Evolutionary conservation across 2,797 vertebrate genomes (phyloP).

Genomic region (Lophura swinhoii): DNA sequence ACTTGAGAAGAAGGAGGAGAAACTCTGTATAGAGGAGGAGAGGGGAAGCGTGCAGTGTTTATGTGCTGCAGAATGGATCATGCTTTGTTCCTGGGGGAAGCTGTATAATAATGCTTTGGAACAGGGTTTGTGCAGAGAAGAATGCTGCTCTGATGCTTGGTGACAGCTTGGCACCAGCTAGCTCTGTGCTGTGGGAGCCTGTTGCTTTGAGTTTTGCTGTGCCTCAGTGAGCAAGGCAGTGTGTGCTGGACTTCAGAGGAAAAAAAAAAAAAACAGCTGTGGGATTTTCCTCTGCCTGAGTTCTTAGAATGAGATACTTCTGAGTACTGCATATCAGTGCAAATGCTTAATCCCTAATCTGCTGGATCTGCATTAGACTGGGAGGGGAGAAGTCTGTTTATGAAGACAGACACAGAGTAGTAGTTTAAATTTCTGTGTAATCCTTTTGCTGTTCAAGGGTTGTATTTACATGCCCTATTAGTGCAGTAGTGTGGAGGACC

Average conservation of each 20-base stretch:
- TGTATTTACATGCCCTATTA: neutral
- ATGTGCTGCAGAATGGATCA: neutral
- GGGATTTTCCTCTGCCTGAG: neutral
- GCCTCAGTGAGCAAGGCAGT: neutral
- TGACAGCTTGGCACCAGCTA: neutral
- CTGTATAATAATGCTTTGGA: neutral
- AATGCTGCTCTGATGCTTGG: neutral
- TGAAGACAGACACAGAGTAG: neutral
- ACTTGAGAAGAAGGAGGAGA: neutral
- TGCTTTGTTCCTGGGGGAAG: slow-evolving; percentile 7
- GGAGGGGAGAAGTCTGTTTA: neutral
- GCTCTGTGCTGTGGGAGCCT: neutral
- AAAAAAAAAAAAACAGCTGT: neutral
- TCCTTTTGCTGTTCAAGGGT: neutral
- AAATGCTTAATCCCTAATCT: neutral
- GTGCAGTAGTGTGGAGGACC: neutral
- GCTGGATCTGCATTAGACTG: neutral
- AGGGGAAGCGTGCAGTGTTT: neutral
- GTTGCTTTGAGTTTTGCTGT: neutral
- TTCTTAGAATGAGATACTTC: neutral
- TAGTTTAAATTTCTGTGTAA: neutral
- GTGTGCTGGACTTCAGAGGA: neutral
- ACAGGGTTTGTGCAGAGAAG: neutral
- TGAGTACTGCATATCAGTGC: rapidly evolving
- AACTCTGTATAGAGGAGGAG: neutral